Evolutionary conservation across 2,113 vertebrate species (phyloP).

Genomic region (Dicrurus megarhynchus): DNA sequence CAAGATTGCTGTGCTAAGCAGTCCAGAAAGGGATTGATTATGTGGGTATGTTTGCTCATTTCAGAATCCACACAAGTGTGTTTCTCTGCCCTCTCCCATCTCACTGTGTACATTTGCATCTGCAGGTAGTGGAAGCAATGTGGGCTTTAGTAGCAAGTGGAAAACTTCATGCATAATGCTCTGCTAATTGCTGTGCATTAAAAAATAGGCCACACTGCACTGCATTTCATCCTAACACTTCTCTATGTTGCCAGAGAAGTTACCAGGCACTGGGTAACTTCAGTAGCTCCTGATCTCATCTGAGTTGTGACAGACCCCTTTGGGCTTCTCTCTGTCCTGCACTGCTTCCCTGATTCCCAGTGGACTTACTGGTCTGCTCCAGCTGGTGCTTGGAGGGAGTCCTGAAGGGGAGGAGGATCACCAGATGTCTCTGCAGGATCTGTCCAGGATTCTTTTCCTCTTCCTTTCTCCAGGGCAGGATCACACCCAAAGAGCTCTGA

Average conservation of each 20-base stretch:
- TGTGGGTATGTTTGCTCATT: background rate
- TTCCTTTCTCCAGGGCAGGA: background rate
- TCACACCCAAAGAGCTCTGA: background rate
- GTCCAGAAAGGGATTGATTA: background rate
- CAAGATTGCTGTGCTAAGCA: background rate
- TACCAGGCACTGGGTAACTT: background rate
- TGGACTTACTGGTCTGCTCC: background rate
- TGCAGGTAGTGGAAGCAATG: background rate
- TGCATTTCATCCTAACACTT: background rate
- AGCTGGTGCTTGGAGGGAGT: background rate
- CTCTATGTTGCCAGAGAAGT: background rate
- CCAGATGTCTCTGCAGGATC: background rate
- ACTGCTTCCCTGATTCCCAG: background rate
- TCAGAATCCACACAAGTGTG: background rate
- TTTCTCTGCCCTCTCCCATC: background rate
- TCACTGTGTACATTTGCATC: background rate
- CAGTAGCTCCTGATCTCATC: background rate
- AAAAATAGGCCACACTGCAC: background rate
- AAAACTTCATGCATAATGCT: background rate
- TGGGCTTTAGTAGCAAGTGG: background rate
- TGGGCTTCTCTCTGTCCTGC: background rate
- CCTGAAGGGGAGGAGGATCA: background rate
- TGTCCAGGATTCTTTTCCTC: background rate
- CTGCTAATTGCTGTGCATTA: background rate
- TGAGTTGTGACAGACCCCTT: background rate